These are phyloP conservation scores for Lamprotornis superbus DNA, from an alignment of 2,113 vertebrate species.

Conservation along the genomic window DNA sequence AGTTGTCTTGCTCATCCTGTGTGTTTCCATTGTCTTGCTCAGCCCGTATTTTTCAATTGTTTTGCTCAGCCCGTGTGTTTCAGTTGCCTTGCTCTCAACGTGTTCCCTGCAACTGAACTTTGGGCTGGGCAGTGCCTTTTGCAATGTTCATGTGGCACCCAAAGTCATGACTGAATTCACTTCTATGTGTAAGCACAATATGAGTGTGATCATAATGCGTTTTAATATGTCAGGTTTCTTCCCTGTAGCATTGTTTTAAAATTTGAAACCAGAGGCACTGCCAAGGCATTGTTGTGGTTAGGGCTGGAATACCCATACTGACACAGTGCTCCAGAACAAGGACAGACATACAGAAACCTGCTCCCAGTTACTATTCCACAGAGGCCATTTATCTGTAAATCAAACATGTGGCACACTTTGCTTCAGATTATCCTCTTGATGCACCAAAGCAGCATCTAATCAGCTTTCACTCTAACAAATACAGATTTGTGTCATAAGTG, in stretches of 20 bases:
- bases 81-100: background rate
- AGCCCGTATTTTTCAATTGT: background rate
- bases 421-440: background rate
- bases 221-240: background rate
- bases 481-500: background rate
- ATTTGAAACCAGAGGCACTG: background rate
- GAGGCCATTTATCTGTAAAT: background rate
- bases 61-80: background rate
- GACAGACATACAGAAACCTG: background rate
- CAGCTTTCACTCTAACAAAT: slow-evolving; percentile 2
- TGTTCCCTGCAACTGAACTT: background rate
- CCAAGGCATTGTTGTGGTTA: background rate
- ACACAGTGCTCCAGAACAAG: background rate
- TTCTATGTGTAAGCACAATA: background rate
- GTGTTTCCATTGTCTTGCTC: background rate
- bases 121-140: background rate
- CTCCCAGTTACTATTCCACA: background rate
- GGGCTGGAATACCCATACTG: background rate
- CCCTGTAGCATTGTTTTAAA: background rate
- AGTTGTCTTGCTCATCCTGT: no score
- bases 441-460: background rate
- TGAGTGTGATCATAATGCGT: background rate
- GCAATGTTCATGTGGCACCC: background rate
- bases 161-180: background rate
- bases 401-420: background rate